These are phyloP conservation scores for Phortica variegata DNA, from an alignment of 1,140 invertebrate genomes.

Conservation along the genomic window DNA sequence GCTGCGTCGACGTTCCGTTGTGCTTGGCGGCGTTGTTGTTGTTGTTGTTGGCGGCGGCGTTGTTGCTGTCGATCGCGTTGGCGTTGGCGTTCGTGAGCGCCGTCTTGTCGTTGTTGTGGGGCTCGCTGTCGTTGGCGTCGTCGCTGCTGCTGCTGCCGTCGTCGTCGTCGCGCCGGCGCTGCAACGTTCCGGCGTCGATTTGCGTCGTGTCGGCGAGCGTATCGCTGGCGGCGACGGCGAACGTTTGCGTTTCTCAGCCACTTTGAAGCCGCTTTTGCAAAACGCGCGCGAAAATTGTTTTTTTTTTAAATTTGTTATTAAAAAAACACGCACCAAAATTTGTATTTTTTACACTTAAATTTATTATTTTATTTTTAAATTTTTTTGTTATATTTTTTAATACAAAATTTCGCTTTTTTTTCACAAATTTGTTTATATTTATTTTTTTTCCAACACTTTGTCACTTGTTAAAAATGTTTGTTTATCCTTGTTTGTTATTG, in stretches of 20 bases:
- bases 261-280: slow-evolving; percentile 36
- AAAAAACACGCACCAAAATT: slow-evolving; percentile 1
- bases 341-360: neutral
- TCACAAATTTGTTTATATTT: no score
- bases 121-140: neutral
- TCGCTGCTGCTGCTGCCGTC: neutral
- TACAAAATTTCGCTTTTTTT: no score
- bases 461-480: no score
- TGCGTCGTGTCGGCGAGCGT: slow-evolving; percentile 31
- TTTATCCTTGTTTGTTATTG: no score
- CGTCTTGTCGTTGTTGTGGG: neutral
- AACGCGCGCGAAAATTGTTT: slow-evolving; percentile 4
- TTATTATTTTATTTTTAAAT: no score
- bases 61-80: slow-evolving; percentile 29
- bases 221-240: slow-evolving; percentile 35
- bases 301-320: no score
- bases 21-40: slow-evolving; percentile 16
- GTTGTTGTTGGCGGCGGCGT: slow-evolving; percentile 11
- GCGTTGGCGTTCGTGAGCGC: slow-evolving; percentile 6
- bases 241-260: slow-evolving; percentile 56
- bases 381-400: neutral
- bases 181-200: slow-evolving; percentile 18
- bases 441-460: no score
- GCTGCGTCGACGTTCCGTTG: slow-evolving; percentile 30
- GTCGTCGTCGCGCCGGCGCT: slow-evolving; percentile 9